These are phyloP conservation scores for Corbicula japonica DNA, from an alignment of 2,888 invertebrate genomes.

Conservation along the genomic window DNA sequence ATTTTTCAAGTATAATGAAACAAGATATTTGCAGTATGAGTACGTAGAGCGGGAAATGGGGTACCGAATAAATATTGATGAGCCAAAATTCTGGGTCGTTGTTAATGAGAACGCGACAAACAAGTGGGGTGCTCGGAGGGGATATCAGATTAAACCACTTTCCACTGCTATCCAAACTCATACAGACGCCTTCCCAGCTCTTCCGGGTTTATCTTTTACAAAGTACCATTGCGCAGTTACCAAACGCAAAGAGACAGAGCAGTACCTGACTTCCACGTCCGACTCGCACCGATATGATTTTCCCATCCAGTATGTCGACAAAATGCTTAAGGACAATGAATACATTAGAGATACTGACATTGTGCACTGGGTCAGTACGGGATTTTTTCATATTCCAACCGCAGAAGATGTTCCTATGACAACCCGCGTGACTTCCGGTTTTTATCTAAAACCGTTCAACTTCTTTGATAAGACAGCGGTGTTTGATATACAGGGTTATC, in stretches of 20 bases:
- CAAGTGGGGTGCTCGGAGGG: slow-evolving; percentile 61
- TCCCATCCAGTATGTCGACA: slow-evolving; percentile 57
- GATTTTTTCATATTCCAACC: no score
- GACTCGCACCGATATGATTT: slow-evolving; percentile 55
- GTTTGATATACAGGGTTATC: no score
- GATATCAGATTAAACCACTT: slow-evolving; percentile 64
- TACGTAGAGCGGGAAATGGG: slow-evolving; percentile 51
- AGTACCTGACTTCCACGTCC: slow-evolving; percentile 49
- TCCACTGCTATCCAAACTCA: no score
- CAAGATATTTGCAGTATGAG: slow-evolving; percentile 60
- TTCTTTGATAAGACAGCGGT: no score
- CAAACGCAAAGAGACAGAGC: slow-evolving; percentile 71
- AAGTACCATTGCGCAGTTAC: no score
- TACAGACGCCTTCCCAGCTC: no score
- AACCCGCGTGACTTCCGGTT: slow-evolving; percentile 63
- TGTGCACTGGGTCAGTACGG: slow-evolving; percentile 73
- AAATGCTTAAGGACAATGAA: slow-evolving; percentile 65
- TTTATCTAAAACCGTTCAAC: no score
- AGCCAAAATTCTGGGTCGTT: no score
- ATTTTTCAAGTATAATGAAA: slow-evolving; percentile 57
- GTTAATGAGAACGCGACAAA: slow-evolving; percentile 66
- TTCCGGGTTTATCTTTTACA: no score
- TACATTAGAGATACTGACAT: slow-evolving; percentile 66
- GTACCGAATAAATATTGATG: slow-evolving; percentile 36
- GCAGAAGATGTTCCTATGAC: slow-evolving; percentile 75